Evolutionary conservation across 1,140 invertebrate genomes (phyloP).

Genomic region (Cherax destructor): DNA sequence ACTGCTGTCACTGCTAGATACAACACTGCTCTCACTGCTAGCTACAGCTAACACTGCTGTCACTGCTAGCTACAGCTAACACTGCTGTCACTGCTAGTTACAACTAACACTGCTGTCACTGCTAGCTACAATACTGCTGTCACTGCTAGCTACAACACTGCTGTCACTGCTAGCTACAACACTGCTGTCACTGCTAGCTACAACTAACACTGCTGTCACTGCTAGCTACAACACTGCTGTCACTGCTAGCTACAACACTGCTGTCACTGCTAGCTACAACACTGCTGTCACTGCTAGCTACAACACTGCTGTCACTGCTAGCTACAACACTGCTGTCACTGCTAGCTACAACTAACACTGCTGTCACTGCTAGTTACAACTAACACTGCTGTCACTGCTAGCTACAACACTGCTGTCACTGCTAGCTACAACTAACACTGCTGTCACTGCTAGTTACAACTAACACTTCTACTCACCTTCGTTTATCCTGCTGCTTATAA

Average conservation of each 20-base stretch:
- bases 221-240: not conserved
- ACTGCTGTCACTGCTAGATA: too few species aligned
- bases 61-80: not conserved
- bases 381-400: not conserved
- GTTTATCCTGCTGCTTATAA: too few species aligned
- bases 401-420: not conserved
- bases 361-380: not conserved
- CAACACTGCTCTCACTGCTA: not conserved
- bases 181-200: not conserved
- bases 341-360: not conserved
- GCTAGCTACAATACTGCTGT: not conserved
- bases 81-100: too few species aligned
- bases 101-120: too few species aligned
- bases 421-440: not conserved
- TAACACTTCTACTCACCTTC: not conserved
- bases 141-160: too few species aligned
- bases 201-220: not conserved
- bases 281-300: not conserved
- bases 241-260: not conserved
- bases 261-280: not conserved
- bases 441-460: not conserved
- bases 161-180: not conserved
- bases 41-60: not conserved
- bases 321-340: not conserved
- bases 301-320: too few species aligned